Percentiles rank a stretch among this genome's conserved stretches.
Evolutionary conservation across 2,888 invertebrate genomes (phyloP).

Genomic region (Teinopalpus imperialis): DNA sequence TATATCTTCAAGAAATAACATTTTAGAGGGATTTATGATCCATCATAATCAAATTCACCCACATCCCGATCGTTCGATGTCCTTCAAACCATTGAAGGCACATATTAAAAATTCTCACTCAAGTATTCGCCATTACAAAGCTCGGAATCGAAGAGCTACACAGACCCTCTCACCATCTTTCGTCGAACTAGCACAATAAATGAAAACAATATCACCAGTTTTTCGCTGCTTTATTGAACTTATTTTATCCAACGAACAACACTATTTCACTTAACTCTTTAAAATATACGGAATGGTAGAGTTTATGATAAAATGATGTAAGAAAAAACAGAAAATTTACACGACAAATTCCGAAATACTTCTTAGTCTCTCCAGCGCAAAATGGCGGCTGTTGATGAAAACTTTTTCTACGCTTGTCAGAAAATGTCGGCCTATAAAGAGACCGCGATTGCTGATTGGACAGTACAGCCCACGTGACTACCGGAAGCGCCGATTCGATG

Average conservation of each 20-base stretch:
- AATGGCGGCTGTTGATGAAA: constrained; percentile 98
- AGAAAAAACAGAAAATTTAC: constrained; percentile 85
- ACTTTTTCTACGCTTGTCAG: constrained; percentile 98
- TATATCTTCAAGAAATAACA: constrained; percentile 78
- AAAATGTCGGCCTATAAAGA: constrained; percentile 83
- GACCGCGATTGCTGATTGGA: constrained; percentile 69
- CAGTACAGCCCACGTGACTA: constrained; percentile 68
- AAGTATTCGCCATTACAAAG: constrained; percentile 92
- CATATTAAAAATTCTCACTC: constrained; percentile 86
- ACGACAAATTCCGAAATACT: constrained; percentile 88
- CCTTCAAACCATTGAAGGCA: constrained; percentile 88
- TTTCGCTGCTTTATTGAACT: constrained; percentile 74
- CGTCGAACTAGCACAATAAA: constrained; percentile 88
- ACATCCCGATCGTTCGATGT: constrained; percentile 86
- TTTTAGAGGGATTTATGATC: constrained; percentile 79
- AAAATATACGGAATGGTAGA: constrained; percentile 82
- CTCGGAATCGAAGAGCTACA: constrained; percentile 86
- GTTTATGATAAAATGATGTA: constrained; percentile 81
- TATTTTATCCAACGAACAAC: constrained; percentile 70
- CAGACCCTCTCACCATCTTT: constrained; percentile 89
- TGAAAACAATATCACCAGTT: constrained; percentile 85
- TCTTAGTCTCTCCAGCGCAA: constrained; percentile 91
- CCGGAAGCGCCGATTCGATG: constrained; percentile 74
- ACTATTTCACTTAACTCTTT: constrained; percentile 81
- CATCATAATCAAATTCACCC: constrained; percentile 82